Evolutionary conservation across 2,113 vertebrate genomes (phyloP).

Genomic region (Lampris megalopsis): DNA sequence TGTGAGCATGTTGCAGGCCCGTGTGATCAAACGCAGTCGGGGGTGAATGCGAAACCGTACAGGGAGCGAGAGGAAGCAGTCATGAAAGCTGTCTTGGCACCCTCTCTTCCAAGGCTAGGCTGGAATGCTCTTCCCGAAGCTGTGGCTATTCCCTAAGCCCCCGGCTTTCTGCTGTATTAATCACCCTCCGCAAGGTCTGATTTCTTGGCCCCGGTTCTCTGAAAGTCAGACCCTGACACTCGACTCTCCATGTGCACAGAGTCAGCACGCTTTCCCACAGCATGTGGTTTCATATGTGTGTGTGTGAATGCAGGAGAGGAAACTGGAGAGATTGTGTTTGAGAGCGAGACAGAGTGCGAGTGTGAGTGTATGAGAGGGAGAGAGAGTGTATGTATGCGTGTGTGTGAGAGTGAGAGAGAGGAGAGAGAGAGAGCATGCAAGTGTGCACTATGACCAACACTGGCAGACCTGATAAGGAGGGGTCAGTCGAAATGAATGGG

Average conservation of each 20-base stretch:
- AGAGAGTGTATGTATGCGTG: slow-evolving; percentile 44
- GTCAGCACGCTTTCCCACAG: slow-evolving; percentile 59
- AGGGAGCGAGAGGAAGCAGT: slow-evolving; percentile 54
- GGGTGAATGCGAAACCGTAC: slow-evolving; percentile 63
- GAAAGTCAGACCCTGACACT: slow-evolving; percentile 63
- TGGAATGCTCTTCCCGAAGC: slow-evolving; percentile 66
- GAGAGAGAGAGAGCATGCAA: slow-evolving; percentile 27
- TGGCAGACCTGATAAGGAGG: slow-evolving; percentile 76
- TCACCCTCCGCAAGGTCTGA: slow-evolving; percentile 67
- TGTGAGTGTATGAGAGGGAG: slow-evolving; percentile 43
- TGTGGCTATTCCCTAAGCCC: slow-evolving; percentile 69
- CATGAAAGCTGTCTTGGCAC: slow-evolving; percentile 62
- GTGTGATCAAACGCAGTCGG: slow-evolving; percentile 61
- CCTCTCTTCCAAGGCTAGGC: slow-evolving; percentile 51
- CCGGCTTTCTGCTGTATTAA: slow-evolving; percentile 70
- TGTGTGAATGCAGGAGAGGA: slow-evolving; percentile 43
- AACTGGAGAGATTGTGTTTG: slow-evolving; percentile 34
- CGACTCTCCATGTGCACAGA: slow-evolving; percentile 45
- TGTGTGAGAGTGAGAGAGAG: slow-evolving; percentile 25
- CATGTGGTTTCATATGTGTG: slow-evolving; percentile 57
- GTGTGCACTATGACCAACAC: slow-evolving; percentile 54
- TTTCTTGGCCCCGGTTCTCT: slow-evolving; percentile 67
- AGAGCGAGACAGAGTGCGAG: not conserved
- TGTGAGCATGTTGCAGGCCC: slow-evolving; percentile 50
- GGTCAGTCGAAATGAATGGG: slow-evolving; percentile 79